These are phyloP conservation scores for Smutsia gigantea DNA, from an alignment of 2,797 vertebrate species.

Conservation along the genomic window DNA sequence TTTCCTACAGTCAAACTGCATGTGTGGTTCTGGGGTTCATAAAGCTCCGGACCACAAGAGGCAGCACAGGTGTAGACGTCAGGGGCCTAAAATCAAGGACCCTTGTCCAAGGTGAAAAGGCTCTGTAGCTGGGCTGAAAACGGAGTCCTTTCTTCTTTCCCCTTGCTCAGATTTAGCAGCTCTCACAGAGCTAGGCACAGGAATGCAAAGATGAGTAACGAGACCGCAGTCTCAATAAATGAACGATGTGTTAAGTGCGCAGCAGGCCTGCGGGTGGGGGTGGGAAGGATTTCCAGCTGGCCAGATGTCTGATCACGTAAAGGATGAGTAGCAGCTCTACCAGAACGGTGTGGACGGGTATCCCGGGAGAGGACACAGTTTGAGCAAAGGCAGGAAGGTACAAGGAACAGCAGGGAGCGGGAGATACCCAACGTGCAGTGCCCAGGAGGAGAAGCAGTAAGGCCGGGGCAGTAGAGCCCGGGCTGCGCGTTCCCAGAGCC, in stretches of 20 bases:
- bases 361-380: not conserved
- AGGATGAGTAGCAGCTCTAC: not conserved
- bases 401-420: not conserved
- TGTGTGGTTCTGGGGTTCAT: not conserved
- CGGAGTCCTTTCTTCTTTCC: not conserved
- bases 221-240: not conserved
- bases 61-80: not conserved
- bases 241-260: not conserved
- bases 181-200: not conserved
- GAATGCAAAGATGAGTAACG: not conserved
- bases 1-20: not conserved
- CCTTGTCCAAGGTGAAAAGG: not conserved
- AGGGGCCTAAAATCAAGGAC: not conserved
- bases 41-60: not conserved
- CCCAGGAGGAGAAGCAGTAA: not conserved
- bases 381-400: not conserved
- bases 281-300: not conserved
- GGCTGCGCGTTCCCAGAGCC: not conserved
- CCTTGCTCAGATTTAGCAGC: not conserved
- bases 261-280: not conserved
- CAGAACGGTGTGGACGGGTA: not conserved
- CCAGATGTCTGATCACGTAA: not conserved
- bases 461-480: not conserved
- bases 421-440: not conserved
- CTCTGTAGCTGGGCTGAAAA: not conserved